Conservation (phyloP, 2,888 invertebrate species). For the Melikaiella ostensackeni region DNA sequence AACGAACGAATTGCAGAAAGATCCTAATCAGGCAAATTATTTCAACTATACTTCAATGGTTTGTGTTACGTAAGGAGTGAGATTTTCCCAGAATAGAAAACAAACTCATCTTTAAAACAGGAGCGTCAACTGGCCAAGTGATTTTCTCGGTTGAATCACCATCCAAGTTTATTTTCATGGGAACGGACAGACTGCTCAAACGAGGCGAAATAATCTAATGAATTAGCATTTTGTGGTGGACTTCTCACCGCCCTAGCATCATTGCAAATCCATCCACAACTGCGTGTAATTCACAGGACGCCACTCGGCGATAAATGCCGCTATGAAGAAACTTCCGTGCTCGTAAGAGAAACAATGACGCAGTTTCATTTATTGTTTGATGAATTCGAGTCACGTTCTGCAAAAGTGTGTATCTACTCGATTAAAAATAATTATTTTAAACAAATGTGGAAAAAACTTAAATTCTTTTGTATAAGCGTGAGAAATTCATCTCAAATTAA, state of each 20-base stretch:
- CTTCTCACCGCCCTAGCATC: constrained; percentile 57
- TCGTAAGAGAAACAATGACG: constrained; percentile 23
- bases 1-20: not conserved
- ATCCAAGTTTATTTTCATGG: constrained; percentile 46
- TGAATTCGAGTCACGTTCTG: constrained; percentile 39
- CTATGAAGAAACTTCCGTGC: not conserved
- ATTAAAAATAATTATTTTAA: not conserved
- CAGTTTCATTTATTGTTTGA: constrained; percentile 24
- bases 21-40: not conserved
- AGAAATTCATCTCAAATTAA: not conserved
- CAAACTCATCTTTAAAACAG: constrained; percentile 23
- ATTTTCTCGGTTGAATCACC: constrained; percentile 46
- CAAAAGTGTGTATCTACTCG: constrained; percentile 30
- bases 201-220: constrained; percentile 66
- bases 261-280: constrained; percentile 45
- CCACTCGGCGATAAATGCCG: constrained; percentile 2
- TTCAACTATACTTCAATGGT: not conserved
- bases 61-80: not conserved
- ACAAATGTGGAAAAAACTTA: not conserved
- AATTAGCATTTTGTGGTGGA: constrained; percentile 66
- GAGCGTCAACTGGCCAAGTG: constrained; percentile 13
- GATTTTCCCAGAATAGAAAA: not conserved
- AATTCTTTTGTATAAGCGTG: not conserved
- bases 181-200: constrained; percentile 53
- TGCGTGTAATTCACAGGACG: constrained; percentile 49